Percentiles rank a stretch among this genome's conserved stretches.
Evolutionary conservation across 1,140 invertebrate species (phyloP).

Genomic region (Cryptotermes secundus): DNA sequence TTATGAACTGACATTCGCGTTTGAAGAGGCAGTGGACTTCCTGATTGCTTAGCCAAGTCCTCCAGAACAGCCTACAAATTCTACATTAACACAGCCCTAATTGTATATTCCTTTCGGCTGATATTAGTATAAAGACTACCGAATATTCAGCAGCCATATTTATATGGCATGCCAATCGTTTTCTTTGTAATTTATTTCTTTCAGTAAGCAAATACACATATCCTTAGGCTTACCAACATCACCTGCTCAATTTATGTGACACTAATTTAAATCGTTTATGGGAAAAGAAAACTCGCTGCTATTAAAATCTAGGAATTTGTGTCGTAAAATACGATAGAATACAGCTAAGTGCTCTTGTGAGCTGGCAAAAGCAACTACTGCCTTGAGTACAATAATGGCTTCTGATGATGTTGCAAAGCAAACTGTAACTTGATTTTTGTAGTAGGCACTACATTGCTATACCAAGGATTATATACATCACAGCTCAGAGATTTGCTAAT

Average conservation of each 20-base stretch:
- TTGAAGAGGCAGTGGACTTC: background rate
- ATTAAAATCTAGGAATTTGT: background rate
- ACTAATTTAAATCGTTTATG: background rate
- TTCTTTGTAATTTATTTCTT: background rate
- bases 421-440: no score
- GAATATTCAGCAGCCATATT: background rate
- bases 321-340: background rate
- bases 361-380: background rate
- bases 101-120: background rate
- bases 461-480: background rate
- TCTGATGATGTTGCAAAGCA: background rate
- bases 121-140: background rate
- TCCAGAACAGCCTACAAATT: background rate
- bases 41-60: background rate
- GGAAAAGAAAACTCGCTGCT: background rate
- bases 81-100: background rate
- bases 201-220: background rate
- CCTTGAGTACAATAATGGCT: background rate
- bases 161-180: background rate
- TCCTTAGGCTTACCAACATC: background rate
- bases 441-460: background rate
- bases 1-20: background rate
- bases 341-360: background rate
- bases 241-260: background rate
- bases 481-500: no score